phyloP scores from a whole-genome alignment of 2,888 invertebrate genomes.

The Drosophila mulleri region DNA sequence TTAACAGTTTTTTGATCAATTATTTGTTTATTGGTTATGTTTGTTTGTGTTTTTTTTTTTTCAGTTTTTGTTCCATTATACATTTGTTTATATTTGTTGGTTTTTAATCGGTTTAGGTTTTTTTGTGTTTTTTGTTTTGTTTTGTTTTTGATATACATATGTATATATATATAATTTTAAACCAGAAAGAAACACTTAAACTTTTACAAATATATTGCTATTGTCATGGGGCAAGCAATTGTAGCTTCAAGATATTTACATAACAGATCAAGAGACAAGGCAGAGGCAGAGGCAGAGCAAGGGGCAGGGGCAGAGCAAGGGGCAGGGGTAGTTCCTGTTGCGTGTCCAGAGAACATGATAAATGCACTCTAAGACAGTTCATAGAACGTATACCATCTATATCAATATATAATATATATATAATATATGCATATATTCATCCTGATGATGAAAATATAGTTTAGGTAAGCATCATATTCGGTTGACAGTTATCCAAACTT shows the following conservation, averaged over 20 bases:
- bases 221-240: slow-evolving; percentile 32
- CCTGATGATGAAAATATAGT: background rate
- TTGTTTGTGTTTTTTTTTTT: slow-evolving; percentile 16
- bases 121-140: slow-evolving; percentile 8
- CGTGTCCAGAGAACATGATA: background rate
- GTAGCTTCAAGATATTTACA: slow-evolving; percentile 24
- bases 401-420: too few species aligned
- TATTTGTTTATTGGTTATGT: slow-evolving; percentile 38
- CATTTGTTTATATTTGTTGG: slow-evolving; percentile 1
- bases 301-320: background rate
- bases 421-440: too few species aligned
- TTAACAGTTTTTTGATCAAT: slow-evolving; percentile 43
- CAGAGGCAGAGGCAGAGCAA: background rate
- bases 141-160: slow-evolving; percentile 14
- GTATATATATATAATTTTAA: slow-evolving; percentile 37
- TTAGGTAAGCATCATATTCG: background rate
- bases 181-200: slow-evolving; percentile 67
- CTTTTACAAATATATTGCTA: slow-evolving; percentile 52
- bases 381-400: slow-evolving; percentile 3
- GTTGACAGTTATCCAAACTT: background rate
- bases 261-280: slow-evolving; percentile 12
- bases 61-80: background rate
- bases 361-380: background rate
- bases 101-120: background rate
- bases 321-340: background rate